phyloP scores from a whole-genome alignment of 2,113 vertebrate species.

The Girardinichthys multiradiatus region DNA sequence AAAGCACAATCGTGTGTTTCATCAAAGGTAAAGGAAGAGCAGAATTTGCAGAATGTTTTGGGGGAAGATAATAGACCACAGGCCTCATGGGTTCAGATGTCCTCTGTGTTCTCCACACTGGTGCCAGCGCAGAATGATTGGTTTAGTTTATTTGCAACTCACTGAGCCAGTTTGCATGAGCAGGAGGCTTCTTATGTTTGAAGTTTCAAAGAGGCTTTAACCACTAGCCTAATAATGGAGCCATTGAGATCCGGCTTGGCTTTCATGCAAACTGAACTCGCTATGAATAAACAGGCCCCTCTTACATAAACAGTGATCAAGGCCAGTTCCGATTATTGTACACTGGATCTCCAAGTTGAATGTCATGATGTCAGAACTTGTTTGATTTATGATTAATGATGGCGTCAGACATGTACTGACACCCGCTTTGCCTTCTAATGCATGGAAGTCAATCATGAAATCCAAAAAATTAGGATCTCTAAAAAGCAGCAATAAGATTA shows the following conservation, averaged over 20 bases:
- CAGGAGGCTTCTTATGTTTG: constrained; percentile 64
- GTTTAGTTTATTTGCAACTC: constrained; percentile 35
- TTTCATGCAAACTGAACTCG: constrained; percentile 64
- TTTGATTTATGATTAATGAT: constrained; percentile 57
- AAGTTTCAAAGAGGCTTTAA: constrained; percentile 76
- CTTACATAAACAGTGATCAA: constrained; percentile 73
- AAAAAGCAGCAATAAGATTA: constrained; percentile 24
- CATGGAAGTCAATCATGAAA: constrained; percentile 7
- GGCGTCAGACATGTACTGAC: constrained; percentile 36
- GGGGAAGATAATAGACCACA: neutral
- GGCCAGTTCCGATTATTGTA: constrained; percentile 70
- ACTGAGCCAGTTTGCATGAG: constrained; percentile 28
- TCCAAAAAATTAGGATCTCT: neutral
- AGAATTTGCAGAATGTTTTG: constrained; percentile 28
- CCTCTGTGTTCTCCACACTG: constrained; percentile 10
- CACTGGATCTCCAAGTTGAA: constrained; percentile 56
- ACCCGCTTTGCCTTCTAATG: neutral
- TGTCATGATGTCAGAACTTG: constrained; percentile 61
- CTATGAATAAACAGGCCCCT: constrained; percentile 75
- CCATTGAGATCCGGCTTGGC: constrained; percentile 65
- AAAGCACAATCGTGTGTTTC: constrained; percentile 45
- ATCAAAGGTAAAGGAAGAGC: constrained; percentile 17
- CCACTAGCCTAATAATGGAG: constrained; percentile 64
- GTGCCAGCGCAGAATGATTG: constrained; percentile 33
- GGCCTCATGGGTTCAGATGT: constrained; percentile 20